Evolutionary conservation across 1,140 invertebrate species (phyloP), one percentile per base, ranked within the genome.

Genomic region (Tetramorium simillimum): DNA sequence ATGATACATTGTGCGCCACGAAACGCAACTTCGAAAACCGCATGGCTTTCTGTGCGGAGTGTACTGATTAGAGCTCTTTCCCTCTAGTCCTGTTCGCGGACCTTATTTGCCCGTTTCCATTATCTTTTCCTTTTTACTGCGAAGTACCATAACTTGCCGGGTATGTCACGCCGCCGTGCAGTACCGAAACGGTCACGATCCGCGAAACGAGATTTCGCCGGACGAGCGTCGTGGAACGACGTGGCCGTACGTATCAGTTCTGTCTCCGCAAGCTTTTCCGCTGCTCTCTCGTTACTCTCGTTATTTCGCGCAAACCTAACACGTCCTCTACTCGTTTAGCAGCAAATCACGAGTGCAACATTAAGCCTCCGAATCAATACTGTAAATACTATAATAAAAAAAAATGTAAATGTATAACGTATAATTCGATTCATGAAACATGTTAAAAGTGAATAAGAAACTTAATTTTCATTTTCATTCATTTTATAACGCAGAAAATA

Each of bases 41-140:
- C 56, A 18, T 62, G 43, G 43, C 6, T 46, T 49, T 43, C n/a
- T 49, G 65, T 33, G 10, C 21, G 24, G 16, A 84, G 9, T 33
- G 21, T 28, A 73, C 33, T 28, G 37, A 84, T 84, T 62, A 56
- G 24, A 43, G 6, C 33, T 69, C 40, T 69, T 24, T 72, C 7
- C 21, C 12, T 56, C 12, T 21, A 10, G 6, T 18, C 6, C 67
- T 40, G 51, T 24, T 82, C 24, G 53, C 69, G 56, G 46, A 84
- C 18, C 53, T 75, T 84, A 84, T 84, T 84, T 73, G 69, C 43
- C 28, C 51, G 69, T 75, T 84, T 75, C 69, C 80, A 84, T 84
- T 84, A 84, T 75, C 69, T 84, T 84, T 84, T 84, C 53, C 80
- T 84, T 84, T 84, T 84, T 84, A 84, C 37, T 62, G 56, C 69